phyloP scores from a whole-genome alignment of 2,113 vertebrate species.

The Apistogramma diplotaenia region DNA sequence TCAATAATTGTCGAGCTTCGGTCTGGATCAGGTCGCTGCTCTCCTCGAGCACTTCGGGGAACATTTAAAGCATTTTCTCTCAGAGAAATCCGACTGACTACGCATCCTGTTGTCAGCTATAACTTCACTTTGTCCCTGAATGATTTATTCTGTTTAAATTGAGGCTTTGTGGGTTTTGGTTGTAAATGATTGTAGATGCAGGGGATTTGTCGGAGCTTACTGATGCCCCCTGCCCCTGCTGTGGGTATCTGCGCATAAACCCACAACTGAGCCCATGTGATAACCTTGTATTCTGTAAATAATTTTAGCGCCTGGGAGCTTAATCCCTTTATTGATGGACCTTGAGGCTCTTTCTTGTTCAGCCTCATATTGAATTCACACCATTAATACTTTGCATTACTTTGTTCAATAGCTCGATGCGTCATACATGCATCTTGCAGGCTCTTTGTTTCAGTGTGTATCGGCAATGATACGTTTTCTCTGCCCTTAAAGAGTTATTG shows the following conservation, averaged over 20 bases:
- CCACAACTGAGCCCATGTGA: conserved; percentile 7
- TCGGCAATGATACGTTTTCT: neutral
- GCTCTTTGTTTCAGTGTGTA: neutral
- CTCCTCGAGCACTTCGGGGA: neutral
- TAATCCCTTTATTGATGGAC: conserved; percentile 44
- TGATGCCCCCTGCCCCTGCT: conserved; percentile 22
- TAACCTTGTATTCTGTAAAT: conserved; percentile 40
- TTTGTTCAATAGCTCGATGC: neutral
- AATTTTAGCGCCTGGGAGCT: conserved; percentile 12
- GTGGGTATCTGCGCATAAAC: conserved; percentile 3
- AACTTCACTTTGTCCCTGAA: conserved; percentile 3
- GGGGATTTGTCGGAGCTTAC: conserved; percentile 26
- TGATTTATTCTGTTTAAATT: neutral
- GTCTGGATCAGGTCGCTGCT: neutral
- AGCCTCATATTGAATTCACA: neutral
- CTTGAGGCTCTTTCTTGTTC: conserved; percentile 20
- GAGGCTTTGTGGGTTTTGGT: conserved; percentile 1
- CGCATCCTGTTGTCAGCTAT: neutral
- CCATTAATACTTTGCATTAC: neutral
- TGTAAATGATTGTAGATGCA: conserved; percentile 30
- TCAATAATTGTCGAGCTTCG: neutral
- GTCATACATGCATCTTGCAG: neutral
- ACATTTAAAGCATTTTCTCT: neutral
- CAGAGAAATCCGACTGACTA: neutral
- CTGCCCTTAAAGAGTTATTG: conserved; percentile 20